Percentiles rank a stretch among this genome's conserved stretches.
Conservation (phyloP, 2,797 vertebrate genomes). For the Eurystomus glaucurus region DNA sequence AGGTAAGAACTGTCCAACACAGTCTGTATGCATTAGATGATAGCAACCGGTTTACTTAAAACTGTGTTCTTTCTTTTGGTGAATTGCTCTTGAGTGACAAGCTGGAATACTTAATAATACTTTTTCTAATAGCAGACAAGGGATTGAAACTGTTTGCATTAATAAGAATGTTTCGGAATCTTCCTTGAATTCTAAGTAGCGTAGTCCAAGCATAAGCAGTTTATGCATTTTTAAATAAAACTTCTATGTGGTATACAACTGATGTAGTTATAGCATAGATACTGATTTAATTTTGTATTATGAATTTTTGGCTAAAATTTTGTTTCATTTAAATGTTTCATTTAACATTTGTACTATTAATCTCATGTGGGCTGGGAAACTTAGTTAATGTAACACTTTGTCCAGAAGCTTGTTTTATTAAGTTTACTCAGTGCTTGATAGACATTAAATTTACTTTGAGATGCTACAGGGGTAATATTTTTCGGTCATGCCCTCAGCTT, state of each 20-base stretch:
- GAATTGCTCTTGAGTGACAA: neutral
- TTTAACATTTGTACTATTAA: neutral
- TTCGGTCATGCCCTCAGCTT: neutral
- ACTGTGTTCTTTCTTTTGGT: neutral
- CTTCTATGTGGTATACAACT: neutral
- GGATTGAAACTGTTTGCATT: neutral
- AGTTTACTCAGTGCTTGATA: neutral
- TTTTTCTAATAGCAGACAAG: neutral
- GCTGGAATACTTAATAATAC: neutral
- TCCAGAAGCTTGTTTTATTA: slow-evolving; percentile 16
- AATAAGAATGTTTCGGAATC: neutral
- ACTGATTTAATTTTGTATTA: neutral
- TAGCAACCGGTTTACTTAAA: neutral
- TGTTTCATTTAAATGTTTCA: neutral
- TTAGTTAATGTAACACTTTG: neutral
- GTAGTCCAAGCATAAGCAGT: neutral
- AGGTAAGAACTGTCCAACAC: neutral
- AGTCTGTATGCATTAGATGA: neutral
- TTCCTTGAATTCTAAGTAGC: neutral
- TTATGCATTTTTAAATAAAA: neutral
- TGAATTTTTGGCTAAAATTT: neutral
- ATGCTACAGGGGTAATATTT: neutral
- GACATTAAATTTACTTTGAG: slow-evolving; percentile 26
- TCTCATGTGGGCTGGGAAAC: neutral
- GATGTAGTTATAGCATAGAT: neutral